phyloP scores from a whole-genome alignment of 1,140 invertebrate genomes.

The Cyphomyrmex costatus region DNA sequence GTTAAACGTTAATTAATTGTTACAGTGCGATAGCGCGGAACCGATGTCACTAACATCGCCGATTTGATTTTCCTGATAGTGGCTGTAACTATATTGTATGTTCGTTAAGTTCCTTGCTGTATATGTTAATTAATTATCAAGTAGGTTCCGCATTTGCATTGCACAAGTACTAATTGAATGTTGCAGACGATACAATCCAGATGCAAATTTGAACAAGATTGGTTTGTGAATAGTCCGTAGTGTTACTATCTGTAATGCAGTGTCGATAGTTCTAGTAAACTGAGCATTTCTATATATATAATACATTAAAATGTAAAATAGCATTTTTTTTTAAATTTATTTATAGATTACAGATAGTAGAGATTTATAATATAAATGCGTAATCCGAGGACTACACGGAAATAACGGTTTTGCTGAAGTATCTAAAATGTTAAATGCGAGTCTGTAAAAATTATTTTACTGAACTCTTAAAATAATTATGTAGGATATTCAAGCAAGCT shows the following conservation, averaged over 20 bases:
- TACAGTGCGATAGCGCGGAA: background rate
- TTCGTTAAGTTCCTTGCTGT: background rate
- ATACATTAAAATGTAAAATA: background rate
- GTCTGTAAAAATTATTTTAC: too few species aligned
- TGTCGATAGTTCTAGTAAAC: background rate
- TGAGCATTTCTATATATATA: background rate
- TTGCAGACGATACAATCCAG: background rate
- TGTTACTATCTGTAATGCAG: background rate
- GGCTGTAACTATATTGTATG: background rate
- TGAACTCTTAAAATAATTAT: too few species aligned
- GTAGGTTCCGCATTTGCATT: slow-evolving; percentile 22
- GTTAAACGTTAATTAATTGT: slow-evolving; percentile 54
- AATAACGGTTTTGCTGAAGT: too few species aligned
- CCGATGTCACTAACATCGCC: background rate
- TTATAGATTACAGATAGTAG: too few species aligned
- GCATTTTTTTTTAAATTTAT: background rate
- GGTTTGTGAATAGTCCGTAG: slow-evolving; percentile 8
- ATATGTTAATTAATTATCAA: slow-evolving; percentile 32
- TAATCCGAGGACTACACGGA: background rate
- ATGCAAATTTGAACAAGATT: slow-evolving; percentile 39
- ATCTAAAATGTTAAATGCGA: too few species aligned
- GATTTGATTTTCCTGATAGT: background rate
- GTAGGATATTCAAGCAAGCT: too few species aligned
- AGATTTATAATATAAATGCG: background rate
- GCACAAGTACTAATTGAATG: slow-evolving; percentile 12